A percentile compares a stretch with the other conserved stretches of the same genome.
Evolutionary conservation across 2,888 invertebrate species (phyloP).

Genomic region (Tribolium freemani): DNA sequence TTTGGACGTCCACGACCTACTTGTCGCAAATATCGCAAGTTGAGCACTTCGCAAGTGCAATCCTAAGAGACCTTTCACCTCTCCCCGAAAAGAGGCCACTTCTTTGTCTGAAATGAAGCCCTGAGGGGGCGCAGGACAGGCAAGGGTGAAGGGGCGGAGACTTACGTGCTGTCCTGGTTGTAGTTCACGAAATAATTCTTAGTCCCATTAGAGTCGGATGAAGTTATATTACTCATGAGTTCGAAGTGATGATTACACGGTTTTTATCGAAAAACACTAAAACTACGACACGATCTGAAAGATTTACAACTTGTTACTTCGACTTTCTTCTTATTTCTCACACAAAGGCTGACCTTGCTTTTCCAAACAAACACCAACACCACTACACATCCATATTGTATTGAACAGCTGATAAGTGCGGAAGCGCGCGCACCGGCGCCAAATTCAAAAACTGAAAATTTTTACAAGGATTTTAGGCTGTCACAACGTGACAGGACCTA

Average conservation of each 20-base stretch:
- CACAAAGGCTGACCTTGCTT: slow-evolving; percentile 78
- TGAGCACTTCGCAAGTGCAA: background rate
- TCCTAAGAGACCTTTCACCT: slow-evolving; percentile 19
- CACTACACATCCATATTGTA: slow-evolving; percentile 56
- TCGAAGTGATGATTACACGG: slow-evolving; percentile 47
- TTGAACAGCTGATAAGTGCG: slow-evolving; percentile 58
- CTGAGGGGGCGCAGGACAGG: background rate
- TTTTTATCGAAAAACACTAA: slow-evolving; percentile 35
- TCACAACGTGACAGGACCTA: no score
- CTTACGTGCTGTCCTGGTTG: slow-evolving; percentile 99
- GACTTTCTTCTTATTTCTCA: slow-evolving; percentile 68
- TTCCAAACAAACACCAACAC: slow-evolving; percentile 53
- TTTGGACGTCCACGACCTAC: slow-evolving; percentile 3
- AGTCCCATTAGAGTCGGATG: slow-evolving; percentile 78
- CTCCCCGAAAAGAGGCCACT: slow-evolving; percentile 11
- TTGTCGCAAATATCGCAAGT: background rate
- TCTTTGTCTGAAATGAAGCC: background rate
- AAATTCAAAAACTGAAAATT: slow-evolving; percentile 2
- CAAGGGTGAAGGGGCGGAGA: slow-evolving; percentile 55
- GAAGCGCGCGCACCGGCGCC: slow-evolving; percentile 6
- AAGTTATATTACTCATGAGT: slow-evolving; percentile 88
- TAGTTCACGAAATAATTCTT: slow-evolving; percentile 95
- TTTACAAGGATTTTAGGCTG: background rate
- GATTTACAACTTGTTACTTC: slow-evolving; percentile 16
- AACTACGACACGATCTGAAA: slow-evolving; percentile 17